Evolutionary conservation across 2,113 vertebrate genomes (phyloP), one percentile per base, ranked within the genome.

Genomic region (Bos indicus): DNA sequence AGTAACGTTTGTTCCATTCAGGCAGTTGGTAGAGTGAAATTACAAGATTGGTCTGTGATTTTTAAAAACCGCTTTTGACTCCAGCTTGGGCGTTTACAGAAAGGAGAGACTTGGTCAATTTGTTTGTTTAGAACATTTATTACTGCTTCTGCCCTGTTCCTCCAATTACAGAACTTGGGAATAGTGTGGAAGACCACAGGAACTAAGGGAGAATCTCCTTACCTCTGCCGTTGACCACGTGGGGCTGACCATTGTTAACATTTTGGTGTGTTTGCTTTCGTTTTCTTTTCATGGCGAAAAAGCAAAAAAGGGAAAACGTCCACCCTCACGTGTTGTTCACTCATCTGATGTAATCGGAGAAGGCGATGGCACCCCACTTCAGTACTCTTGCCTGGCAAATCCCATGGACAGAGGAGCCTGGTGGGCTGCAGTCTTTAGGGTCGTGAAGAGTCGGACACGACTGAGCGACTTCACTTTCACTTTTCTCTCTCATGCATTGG

Each of bases 61-160:
- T 36, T 11, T 23, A 91, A 82, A 56, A 93, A 54, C 14, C 0
- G 0, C 25, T 57, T n/a, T 92, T 51, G 30, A 94, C 40, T 93
- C 60, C 60, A 88, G 6, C 48, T 43, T 92, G 88, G 86, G 77
- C 2, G 2, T 90, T 90, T 77, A 88, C 40, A 87, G 77, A 88
- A 86, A 93, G 90, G 57, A 96, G 93, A 74, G 78, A 26, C 92
- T 74, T 43, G 46, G 16, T 7, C 7, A 54, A 16, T 64, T 84
- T 89, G 54, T 95, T 95, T 91, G 36, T 40, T 97, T 71, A 95
- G 83, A 87, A 40, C 59, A 82, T 59, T 77, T 54, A 71, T 88
- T 25, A 46, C 67, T 62, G 87, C 90, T 84, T 84, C 64, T 88
- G 52, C 40, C 52, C 43, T 71, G 17, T 17, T 57, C 46, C 48